Evolutionary conservation across 2,888 invertebrate genomes (phyloP), one percentile per base, ranked within the genome.

Genomic region (Hipparchia semele): DNA sequence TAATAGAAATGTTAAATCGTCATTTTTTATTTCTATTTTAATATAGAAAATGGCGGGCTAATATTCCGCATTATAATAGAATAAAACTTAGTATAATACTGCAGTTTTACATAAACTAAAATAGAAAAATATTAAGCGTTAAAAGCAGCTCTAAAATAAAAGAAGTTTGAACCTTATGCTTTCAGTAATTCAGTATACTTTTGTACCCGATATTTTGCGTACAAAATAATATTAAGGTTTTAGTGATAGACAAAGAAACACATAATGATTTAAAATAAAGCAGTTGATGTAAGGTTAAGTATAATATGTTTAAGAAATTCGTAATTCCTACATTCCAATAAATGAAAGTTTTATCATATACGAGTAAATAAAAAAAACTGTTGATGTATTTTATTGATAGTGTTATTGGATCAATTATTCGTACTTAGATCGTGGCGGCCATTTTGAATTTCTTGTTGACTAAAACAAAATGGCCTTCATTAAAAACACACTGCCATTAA

Each of bases 401-500:
- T 80, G 77, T 81, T 87, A 87, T 84, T 78, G 86, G 88, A 90
- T 88, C 90, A 92, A 91, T 91, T 91, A 90, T 87, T 91, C 85
- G 90, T 92, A 91, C 88, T 91, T 90, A 90, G 86, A 80, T 85
- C 82, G 79, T 76, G 89, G 86, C 87, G 87, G 82, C 82, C 85
- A 90, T 88, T 87, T 86, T 85, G 69, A 71, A 76, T 71, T 70
- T 68, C 33, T 58, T 53, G 13, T 64, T 54, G 58, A 53, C 53
- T 2, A 13, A 71, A 39, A 12, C 56, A 81, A 83, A 85, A 87
- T 87, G 86, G 79, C 83, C 83, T 84, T 84, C 86, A 83, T 83
- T 77, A 76, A 75, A 76, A 73, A 80, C 78, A 86, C 90, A 91
- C 91, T 91, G 91, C 91, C 91, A 91, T 89, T 82, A 79, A 77